Evolutionary conservation across 2,113 vertebrate species (phyloP), one percentile per base, ranked within the genome.

Genomic region (Acanthisitta chloris): DNA sequence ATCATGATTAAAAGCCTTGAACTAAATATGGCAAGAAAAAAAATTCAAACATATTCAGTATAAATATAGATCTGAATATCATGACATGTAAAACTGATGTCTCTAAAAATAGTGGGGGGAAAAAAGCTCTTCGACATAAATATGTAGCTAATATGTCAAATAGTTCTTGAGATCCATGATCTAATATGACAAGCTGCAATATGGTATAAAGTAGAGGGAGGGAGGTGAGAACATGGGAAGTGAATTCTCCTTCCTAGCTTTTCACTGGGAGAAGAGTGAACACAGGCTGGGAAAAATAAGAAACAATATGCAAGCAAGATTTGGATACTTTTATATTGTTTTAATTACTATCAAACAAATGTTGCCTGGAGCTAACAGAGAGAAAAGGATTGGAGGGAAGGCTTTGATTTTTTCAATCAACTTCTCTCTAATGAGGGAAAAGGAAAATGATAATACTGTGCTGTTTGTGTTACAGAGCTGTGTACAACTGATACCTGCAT

Each of bases 341-440:
- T 93, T 95, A 96, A 96, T 97, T 92, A 38, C 93, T 95, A 78
- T 55, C 36, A 59, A 86, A 48, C 64, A 93, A 84, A 91, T 84
- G 72, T 94, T 95, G 96, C 95, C 95, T 96, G 28, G 51, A 94
- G 96, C 93, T 90, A 96, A 38, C n/a, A 86, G 64, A 74, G 38
- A 88, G 80, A 94, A 88, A 93, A 93, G 38, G 3, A 84, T 93
- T 86, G 81, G 67, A 84, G 28, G 16, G 61, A 90, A 86, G 40
- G 48, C 93, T 97, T 95, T 90, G 92, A 93, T 94, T 96, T 95
- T 95, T 97, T 94, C 93, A 94, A 71, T 88, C 78, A 88, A 42
- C 59, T 86, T 29, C 36, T 64, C 79, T 90, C n/a, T 95, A 92
- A 83, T 58, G 64, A 88, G 76, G 57, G 26, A 62, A 71, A 55